These are phyloP conservation scores for Enhydra lutris DNA, from an alignment of 2,113 vertebrate genomes.

Conservation along the genomic window DNA sequence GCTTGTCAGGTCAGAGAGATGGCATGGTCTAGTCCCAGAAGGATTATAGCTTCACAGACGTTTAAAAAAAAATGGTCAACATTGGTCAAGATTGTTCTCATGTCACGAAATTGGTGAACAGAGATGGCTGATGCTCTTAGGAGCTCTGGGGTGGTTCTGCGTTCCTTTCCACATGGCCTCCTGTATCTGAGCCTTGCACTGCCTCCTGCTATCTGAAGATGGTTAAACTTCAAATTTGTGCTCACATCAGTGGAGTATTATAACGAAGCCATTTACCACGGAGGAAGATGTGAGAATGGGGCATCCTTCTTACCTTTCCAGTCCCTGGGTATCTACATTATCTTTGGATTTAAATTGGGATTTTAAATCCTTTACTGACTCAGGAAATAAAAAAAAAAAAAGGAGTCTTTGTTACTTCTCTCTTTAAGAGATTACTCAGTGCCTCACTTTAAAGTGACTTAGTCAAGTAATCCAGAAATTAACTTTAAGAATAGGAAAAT, in stretches of 20 bases:
- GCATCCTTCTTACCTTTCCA: conserved; percentile 65
- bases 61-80: conserved; percentile 68
- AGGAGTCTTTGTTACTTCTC: conserved; percentile 39
- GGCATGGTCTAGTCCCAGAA: conserved; percentile 65
- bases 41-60: conserved; percentile 66
- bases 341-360: conserved; percentile 66
- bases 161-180: conserved; percentile 63
- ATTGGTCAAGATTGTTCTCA: conserved; percentile 74
- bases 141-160: conserved; percentile 53
- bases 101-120: conserved; percentile 76
- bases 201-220: conserved; percentile 73
- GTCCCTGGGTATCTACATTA: conserved; percentile 55
- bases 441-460: neutral
- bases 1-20: conserved; percentile 73
- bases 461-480: conserved; percentile 36
- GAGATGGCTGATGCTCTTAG: conserved; percentile 55
- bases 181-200: conserved; percentile 75
- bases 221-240: conserved; percentile 72
- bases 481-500: conserved; percentile 43
- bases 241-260: conserved; percentile 68
- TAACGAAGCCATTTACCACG: conserved; percentile 71
- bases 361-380: conserved; percentile 41
- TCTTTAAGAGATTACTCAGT: neutral
- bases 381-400: conserved; percentile 7
- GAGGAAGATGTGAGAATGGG: conserved; percentile 55